phyloP scores from a whole-genome alignment of 2,797 vertebrate species.

The Peromyscus attwateri region DNA sequence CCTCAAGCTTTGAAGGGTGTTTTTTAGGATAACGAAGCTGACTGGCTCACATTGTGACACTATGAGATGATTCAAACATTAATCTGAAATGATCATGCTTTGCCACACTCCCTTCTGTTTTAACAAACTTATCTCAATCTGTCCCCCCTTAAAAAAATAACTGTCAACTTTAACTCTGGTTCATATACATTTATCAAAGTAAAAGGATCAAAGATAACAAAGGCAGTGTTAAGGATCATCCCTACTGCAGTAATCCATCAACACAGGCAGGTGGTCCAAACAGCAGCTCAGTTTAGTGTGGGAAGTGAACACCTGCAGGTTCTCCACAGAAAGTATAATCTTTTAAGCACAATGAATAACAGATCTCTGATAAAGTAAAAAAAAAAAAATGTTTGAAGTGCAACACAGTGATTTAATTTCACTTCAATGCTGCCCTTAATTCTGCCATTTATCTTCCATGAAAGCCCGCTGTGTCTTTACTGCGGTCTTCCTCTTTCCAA shows the following conservation, averaged over 20 bases:
- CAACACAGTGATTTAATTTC: slow-evolving; percentile 53
- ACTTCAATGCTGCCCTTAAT: slow-evolving; percentile 1
- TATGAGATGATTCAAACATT: slow-evolving; percentile 64
- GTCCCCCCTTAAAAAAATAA: neutral
- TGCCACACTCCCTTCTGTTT: slow-evolving; percentile 46
- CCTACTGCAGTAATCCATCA: neutral
- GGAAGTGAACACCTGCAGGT: neutral
- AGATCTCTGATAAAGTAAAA: slow-evolving; percentile 35
- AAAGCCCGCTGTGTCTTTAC: slow-evolving; percentile 22
- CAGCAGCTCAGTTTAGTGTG: neutral
- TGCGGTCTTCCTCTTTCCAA: slow-evolving; percentile 16
- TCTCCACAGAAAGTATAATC: neutral
- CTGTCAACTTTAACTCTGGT: slow-evolving; percentile 12
- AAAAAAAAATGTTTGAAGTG: neutral
- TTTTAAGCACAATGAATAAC: slow-evolving; percentile 53
- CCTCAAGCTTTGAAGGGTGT: slow-evolving; percentile 76
- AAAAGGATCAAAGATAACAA: slow-evolving; percentile 28
- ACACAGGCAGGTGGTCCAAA: neutral
- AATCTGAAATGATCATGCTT: slow-evolving; percentile 55
- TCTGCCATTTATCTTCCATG: slow-evolving; percentile 36
- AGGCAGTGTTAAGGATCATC: neutral
- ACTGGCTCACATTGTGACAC: slow-evolving; percentile 68
- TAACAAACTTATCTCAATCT: slow-evolving; percentile 25
- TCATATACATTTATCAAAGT: slow-evolving; percentile 29
- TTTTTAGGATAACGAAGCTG: slow-evolving; percentile 76